Base-by-base conservation (phyloP, 37 sponge, comb jelly and placozoan species). In the Halichondria panicea region DNA sequence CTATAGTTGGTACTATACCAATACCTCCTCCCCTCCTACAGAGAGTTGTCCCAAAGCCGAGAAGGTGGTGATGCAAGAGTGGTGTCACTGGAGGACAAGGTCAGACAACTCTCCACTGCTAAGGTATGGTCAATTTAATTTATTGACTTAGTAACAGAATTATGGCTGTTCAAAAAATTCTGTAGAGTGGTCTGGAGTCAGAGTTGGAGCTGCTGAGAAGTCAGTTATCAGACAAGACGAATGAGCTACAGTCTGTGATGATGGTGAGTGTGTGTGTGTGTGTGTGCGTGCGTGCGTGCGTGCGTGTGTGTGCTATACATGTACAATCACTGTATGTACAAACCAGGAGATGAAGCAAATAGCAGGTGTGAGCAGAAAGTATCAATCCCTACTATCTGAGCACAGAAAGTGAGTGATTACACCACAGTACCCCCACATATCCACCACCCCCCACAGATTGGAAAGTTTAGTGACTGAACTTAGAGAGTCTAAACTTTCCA, bases 321-420 rank as follows among this genome's bases (percentile, higher is more conserved):
- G 41, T 7, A 15, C 11, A 9, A 11, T 66, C 40, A 36, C 24
- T 67, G 28, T 13, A 33, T 27, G 24, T 5, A 27, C 43, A 8
- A 57, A 21, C 11, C n/a, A 81, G 81, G 81, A 81, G 50, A 41
- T 71, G 8, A 53, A 63, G 21, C 55, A 63, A 35, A 50, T 63
- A 1, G 5, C 42, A 19, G 30, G 33, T 19, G 27, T 64, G 5
- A 63, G 24, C 37, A 71, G 33, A 31, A 72, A 71, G 21, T 63
- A 72, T 70, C 70, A 69, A n/a, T 31, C 59, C 0, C 70, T 79
- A 24, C 1, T 24, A 31, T 21, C 70, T 46, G 70, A 79, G 22
- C 80, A 79, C 48, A 43, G 31, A 32, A 79, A 44, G 80, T 79
- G 30, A 15, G 56, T 59, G 18, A 1, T 6, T n/a, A 6, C 9